A percentile compares a stretch with the other conserved stretches of the same genome.
Evolutionary conservation across 2,888 invertebrate species (phyloP).

Genomic region (Hipparchia semele): DNA sequence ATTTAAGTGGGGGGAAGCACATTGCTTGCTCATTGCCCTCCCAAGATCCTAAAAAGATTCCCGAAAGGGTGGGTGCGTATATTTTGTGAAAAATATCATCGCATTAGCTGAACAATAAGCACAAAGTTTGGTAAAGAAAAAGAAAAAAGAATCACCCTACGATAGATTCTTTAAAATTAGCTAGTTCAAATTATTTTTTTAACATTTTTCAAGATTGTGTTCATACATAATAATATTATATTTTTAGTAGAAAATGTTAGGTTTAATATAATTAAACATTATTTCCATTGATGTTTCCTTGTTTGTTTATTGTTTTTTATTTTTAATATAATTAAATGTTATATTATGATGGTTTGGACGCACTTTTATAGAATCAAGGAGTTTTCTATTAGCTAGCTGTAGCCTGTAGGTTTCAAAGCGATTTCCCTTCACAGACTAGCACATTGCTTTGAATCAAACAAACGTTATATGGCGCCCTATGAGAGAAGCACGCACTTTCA

Average conservation of each 20-base stretch:
- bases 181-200: neutral
- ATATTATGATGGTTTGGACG: no score
- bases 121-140: slow-evolving; percentile 32
- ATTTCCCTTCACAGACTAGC: neutral
- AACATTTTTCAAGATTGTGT: no score
- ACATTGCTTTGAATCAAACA: neutral
- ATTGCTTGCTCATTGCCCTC: slow-evolving; percentile 62
- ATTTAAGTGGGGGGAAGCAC: slow-evolving; percentile 62
- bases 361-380: no score
- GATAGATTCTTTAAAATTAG: neutral
- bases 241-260: no score
- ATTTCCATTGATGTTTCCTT: no score
- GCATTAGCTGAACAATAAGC: slow-evolving; percentile 61
- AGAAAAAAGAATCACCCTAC: slow-evolving; percentile 3
- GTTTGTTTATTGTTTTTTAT: no score
- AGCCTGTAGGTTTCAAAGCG: no score
- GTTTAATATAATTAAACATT: no score
- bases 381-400: no score
- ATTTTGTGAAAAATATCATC: slow-evolving; percentile 60
- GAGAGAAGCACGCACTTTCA: slow-evolving; percentile 24
- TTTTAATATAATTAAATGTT: no score
- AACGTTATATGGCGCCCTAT: neutral
- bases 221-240: no score
- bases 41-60: slow-evolving; percentile 52
- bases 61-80: slow-evolving; percentile 49